phyloP scores from a whole-genome alignment of 2,797 vertebrate genomes.

The Echeneis naucrates region DNA sequence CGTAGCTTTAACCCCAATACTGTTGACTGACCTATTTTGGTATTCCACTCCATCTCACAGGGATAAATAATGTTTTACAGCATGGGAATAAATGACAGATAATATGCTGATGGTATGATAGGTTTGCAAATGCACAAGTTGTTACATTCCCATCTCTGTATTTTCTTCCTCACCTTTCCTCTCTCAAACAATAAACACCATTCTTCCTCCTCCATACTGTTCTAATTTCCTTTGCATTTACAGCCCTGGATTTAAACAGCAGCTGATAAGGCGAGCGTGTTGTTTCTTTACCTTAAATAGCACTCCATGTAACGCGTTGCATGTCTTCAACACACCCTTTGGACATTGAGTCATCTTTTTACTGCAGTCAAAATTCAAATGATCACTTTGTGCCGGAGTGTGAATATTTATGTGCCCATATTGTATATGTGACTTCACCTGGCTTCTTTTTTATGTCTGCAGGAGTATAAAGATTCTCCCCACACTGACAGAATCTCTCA shows the following conservation, averaged over 20 bases:
- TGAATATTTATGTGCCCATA: conserved; percentile 36
- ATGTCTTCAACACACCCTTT: conserved; percentile 39
- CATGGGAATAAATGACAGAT: conserved; percentile 17
- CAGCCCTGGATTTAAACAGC: conserved; percentile 60
- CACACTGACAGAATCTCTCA: conserved; percentile 62
- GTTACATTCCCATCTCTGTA: conserved; percentile 31
- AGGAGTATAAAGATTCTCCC: conserved; percentile 76
- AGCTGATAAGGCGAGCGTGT: conserved; percentile 68
- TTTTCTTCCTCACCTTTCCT: conserved; percentile 56
- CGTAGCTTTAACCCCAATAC: conserved; percentile 39
- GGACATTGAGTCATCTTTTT: conserved; percentile 52
- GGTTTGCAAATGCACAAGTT: conserved; percentile 60
- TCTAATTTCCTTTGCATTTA: conserved; percentile 70
- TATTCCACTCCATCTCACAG: conserved; percentile 30
- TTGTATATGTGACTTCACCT: conserved; percentile 27
- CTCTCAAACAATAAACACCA: conserved; percentile 68
- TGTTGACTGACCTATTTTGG: conserved; percentile 63
- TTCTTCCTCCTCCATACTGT: conserved; percentile 51
- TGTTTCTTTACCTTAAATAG: conserved; percentile 74
- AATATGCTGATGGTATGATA: conserved; percentile 31
- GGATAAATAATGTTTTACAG: conserved; percentile 53
- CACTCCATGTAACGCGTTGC: conserved; percentile 18
- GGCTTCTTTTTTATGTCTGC: conserved; percentile 34
- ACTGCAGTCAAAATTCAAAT: conserved; percentile 59
- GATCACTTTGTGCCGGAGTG: conserved; percentile 28